phyloP scores from a whole-genome alignment of 1,140 invertebrate genomes.

The Drosophila kurseongensis region DNA sequence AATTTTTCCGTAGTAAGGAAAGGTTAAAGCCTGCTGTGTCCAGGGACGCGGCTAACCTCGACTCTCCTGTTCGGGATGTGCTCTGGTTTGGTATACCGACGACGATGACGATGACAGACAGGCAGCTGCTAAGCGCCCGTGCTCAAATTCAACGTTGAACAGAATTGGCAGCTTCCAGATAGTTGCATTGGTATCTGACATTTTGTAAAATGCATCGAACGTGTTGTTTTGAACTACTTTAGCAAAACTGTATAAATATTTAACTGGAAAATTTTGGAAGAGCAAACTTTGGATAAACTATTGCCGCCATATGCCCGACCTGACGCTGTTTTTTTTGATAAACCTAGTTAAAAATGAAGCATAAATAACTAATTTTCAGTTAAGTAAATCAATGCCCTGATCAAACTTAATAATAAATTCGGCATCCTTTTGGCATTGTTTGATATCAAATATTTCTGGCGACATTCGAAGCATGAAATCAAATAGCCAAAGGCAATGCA shows the following conservation, averaged over 20 bases:
- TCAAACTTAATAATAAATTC: not conserved
- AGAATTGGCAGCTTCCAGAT: constrained; percentile 66
- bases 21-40: not conserved
- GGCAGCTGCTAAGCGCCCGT: constrained; percentile 41
- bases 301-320: not conserved
- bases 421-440: not conserved
- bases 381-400: constrained; percentile 7
- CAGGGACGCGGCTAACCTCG: constrained; percentile 24
- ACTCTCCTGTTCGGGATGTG: constrained; percentile 37
- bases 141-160: constrained; percentile 38
- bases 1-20: not conserved
- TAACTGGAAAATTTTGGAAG: constrained; percentile 21
- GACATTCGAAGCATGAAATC: constrained; percentile 13
- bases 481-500: constrained; percentile 5
- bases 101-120: constrained; percentile 49
- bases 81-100: constrained; percentile 13
- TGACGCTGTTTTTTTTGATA: not conserved
- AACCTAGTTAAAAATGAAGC: not conserved
- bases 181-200: constrained; percentile 64
- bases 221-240: not conserved
- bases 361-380: constrained; percentile 21
- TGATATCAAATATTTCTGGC: constrained; percentile 2
- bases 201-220: constrained; percentile 36
- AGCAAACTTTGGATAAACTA: constrained; percentile 9
- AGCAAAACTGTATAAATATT: constrained; percentile 49